Evolutionary conservation across 2,888 invertebrate genomes (phyloP).

Genomic region (Ormia ochracea): DNA sequence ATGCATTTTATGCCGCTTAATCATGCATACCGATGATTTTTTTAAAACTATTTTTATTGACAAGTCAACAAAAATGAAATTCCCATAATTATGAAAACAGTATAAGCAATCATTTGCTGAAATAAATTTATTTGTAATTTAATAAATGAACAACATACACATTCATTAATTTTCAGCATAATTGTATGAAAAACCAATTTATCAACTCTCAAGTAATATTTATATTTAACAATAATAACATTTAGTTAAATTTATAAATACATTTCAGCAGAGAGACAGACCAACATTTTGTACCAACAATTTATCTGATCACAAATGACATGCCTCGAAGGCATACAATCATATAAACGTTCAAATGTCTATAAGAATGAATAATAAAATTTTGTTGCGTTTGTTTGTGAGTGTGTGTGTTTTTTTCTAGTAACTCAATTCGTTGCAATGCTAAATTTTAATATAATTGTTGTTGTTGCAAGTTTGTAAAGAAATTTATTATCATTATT

Average conservation of each 20-base stretch:
- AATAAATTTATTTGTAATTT: background rate
- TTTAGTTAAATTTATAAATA: slow-evolving; percentile 32
- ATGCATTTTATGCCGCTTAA: background rate
- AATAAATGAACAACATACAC: slow-evolving; percentile 18
- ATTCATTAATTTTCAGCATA: slow-evolving; percentile 57
- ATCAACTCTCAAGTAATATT: slow-evolving; percentile 49
- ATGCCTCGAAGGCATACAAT: slow-evolving; percentile 50
- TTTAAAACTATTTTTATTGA: slow-evolving; percentile 5
- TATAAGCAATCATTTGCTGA: background rate
- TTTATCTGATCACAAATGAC: slow-evolving; percentile 62
- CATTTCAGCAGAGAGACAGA: background rate
- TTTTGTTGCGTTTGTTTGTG: background rate
- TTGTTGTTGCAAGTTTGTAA: slow-evolving; percentile 11
- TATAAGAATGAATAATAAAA: background rate
- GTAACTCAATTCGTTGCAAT: slow-evolving; percentile 39
- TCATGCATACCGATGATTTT: background rate
- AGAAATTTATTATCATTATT: slow-evolving; percentile 55
- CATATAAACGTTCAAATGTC: slow-evolving; percentile 11
- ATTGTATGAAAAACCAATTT: slow-evolving; percentile 50
- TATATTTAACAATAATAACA: slow-evolving; percentile 51
- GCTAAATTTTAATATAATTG: background rate
- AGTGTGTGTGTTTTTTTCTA: background rate
- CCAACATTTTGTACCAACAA: slow-evolving; percentile 45
- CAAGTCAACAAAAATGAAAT: slow-evolving; percentile 6
- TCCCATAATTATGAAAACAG: slow-evolving; percentile 41